phyloP scores from a whole-genome alignment of 2,888 invertebrate species.

The Tachystola acroxantha region DNA sequence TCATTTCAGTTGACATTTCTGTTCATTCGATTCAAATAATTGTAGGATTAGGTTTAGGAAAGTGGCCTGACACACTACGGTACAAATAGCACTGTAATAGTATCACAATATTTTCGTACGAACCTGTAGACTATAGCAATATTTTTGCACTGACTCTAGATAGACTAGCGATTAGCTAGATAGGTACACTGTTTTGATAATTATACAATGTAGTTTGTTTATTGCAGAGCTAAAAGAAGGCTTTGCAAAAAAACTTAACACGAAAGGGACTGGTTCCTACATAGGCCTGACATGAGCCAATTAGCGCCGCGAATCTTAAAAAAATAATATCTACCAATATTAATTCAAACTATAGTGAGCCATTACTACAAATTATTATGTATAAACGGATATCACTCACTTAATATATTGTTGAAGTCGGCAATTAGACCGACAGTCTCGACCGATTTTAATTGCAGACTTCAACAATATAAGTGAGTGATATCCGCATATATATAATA shows the following conservation, averaged over 20 bases:
- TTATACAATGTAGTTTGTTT: neutral
- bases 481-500: no score
- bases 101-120: slow-evolving; percentile 63
- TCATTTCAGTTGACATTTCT: neutral
- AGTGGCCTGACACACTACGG: slow-evolving; percentile 52
- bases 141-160: slow-evolving; percentile 68
- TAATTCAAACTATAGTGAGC: no score
- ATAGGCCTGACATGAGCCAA: no score
- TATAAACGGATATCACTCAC: no score
- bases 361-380: no score
- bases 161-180: slow-evolving; percentile 39
- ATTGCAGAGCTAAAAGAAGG: neutral
- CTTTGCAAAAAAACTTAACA: no score
- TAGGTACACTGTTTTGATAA: slow-evolving; percentile 7
- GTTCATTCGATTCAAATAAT: neutral
- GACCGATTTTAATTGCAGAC: no score
- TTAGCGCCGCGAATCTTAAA: no score
- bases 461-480: no score
- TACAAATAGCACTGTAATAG: slow-evolving; percentile 59
- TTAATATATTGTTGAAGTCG: no score
- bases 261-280: neutral
- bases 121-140: slow-evolving; percentile 36
- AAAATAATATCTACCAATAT: no score
- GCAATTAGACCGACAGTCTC: no score
- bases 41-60: neutral